Evolutionary conservation across 2,113 vertebrate species (phyloP).

Genomic region (Eidolon helvum): DNA sequence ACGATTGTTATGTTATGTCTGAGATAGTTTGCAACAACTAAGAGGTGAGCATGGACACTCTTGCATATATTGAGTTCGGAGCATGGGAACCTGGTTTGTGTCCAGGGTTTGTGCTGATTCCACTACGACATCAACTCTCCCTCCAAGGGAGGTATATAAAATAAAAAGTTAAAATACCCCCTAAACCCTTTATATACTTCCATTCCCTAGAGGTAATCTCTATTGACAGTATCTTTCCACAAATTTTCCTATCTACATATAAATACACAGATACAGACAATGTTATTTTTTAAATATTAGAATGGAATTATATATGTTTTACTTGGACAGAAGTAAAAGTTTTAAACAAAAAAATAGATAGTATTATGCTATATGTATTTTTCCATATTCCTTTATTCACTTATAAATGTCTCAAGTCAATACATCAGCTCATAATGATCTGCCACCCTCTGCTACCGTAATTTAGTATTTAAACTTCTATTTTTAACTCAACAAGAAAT

Average conservation of each 20-base stretch:
- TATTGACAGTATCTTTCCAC: background rate
- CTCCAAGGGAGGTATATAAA: background rate
- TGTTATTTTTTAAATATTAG: background rate
- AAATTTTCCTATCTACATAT: background rate
- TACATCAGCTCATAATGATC: background rate
- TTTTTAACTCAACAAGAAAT: conserved; percentile 20
- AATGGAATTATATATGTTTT: background rate
- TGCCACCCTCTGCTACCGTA: background rate
- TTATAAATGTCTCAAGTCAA: background rate
- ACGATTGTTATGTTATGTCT: background rate
- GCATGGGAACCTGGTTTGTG: background rate
- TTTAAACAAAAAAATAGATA: background rate
- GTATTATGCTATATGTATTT: background rate
- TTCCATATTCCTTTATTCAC: background rate
- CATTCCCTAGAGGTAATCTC: background rate
- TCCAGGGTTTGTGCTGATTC: background rate
- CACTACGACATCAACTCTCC: background rate
- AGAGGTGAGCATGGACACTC: background rate
- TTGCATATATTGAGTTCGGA: background rate
- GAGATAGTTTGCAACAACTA: background rate
- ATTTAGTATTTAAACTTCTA: background rate
- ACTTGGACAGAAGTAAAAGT: background rate
- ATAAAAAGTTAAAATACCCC: background rate
- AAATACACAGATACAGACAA: background rate
- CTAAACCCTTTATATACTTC: background rate